These are phyloP conservation scores for Carassius gibelio DNA, from an alignment of 2,113 vertebrate species.

Conservation along the genomic window DNA sequence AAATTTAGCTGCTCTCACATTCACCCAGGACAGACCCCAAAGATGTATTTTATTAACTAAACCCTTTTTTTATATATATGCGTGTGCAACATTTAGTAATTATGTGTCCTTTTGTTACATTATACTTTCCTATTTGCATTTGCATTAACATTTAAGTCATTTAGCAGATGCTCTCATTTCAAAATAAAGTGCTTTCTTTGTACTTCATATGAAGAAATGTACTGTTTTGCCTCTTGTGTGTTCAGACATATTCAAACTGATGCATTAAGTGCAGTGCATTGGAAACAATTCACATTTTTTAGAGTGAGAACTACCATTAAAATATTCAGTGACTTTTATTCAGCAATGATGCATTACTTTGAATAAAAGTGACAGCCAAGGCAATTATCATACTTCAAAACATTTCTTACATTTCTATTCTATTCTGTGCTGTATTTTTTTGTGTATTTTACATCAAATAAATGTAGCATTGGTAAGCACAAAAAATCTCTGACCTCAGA, in stretches of 20 bases:
- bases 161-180: not conserved
- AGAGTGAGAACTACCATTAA: not conserved
- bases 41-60: slow-evolving; percentile 11
- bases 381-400: not conserved
- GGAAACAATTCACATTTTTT: not conserved
- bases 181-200: not conserved
- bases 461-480: no score
- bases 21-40: not conserved
- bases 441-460: no score
- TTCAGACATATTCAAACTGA: not conserved
- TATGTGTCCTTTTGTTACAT: not conserved
- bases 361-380: not conserved
- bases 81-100: not conserved
- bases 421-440: no score
- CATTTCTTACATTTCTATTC: not conserved
- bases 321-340: not conserved
- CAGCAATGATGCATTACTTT: no score
- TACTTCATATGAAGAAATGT: not conserved
- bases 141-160: slow-evolving; percentile 16
- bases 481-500: no score
- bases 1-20: slow-evolving; percentile 10
- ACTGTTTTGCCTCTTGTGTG: not conserved
- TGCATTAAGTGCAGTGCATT: not conserved
- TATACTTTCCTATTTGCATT: slow-evolving; percentile 6
- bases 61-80: slow-evolving; percentile 11